phyloP scores from a whole-genome alignment of 2,888 invertebrate genomes.

The Laspeyria flexula region DNA sequence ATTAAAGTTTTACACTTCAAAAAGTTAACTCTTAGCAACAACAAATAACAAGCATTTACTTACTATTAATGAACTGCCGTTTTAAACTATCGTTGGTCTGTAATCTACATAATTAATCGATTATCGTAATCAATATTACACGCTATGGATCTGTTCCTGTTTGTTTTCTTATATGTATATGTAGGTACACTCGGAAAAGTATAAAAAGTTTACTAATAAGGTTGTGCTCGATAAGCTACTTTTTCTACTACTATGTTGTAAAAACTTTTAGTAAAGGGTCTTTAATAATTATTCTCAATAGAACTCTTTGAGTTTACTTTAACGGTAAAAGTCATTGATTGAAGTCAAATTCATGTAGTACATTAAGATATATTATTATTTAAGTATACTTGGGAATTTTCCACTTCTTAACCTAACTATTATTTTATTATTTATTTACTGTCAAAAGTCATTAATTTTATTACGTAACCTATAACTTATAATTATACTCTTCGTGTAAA shows the following conservation, averaged over 20 bases:
- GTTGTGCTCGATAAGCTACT: neutral
- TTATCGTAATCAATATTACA: constrained; percentile 33
- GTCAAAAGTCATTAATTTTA: too few species aligned
- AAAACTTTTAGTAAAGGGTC: too few species aligned
- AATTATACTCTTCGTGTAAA: too few species aligned
- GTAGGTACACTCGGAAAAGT: neutral
- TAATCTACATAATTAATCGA: constrained; percentile 33
- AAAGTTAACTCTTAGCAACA: neutral
- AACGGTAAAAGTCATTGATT: too few species aligned
- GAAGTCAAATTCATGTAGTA: too few species aligned
- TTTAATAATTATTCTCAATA: too few species aligned
- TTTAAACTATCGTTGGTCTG: constrained; percentile 24
- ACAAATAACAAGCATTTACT: constrained; percentile 7
- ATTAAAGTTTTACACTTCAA: neutral
- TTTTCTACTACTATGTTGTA: neutral
- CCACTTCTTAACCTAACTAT: too few species aligned
- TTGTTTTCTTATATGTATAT: constrained; percentile 15
- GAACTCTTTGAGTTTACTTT: too few species aligned
- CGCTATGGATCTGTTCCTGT: constrained; percentile 34
- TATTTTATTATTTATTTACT: too few species aligned
- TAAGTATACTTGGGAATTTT: too few species aligned
- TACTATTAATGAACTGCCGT: constrained; percentile 26
- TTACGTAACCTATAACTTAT: too few species aligned
- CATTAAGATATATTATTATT: too few species aligned
- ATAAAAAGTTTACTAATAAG: neutral